Evolutionary conservation across 2,888 invertebrate genomes (phyloP).

Genomic region (Drosophila anceps): DNA sequence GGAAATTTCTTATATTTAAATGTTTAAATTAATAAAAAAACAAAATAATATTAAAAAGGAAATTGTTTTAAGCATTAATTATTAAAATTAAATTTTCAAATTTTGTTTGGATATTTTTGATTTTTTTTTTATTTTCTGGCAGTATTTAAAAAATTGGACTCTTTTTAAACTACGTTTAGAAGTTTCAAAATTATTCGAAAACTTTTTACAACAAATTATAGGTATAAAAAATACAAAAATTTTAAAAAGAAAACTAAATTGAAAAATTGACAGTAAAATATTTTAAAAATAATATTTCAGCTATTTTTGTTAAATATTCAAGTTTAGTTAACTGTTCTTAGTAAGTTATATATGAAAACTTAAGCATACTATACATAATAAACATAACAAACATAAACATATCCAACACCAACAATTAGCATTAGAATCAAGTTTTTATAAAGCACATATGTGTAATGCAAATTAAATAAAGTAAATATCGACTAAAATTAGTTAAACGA

Average conservation of each 20-base stretch:
- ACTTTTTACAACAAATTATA: too few species aligned
- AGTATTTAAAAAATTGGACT: too few species aligned
- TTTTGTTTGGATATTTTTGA: neutral
- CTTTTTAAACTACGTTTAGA: neutral
- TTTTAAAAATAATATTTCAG: neutral
- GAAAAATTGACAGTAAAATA: neutral
- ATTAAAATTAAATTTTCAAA: neutral
- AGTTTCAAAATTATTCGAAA: neutral
- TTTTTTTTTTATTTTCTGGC: too few species aligned
- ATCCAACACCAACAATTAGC: conserved; percentile 1
- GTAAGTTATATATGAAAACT: neutral
- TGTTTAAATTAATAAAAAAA: neutral
- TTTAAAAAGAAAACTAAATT: neutral
- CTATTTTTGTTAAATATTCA: neutral
- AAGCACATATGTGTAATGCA: neutral
- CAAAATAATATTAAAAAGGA: neutral
- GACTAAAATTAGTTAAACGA: conserved; percentile 6
- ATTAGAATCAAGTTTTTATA: neutral
- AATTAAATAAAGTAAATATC: conserved; percentile 8
- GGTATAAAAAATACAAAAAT: too few species aligned
- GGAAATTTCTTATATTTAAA: neutral
- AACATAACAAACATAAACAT: neutral
- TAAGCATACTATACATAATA: neutral
- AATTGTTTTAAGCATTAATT: too few species aligned
- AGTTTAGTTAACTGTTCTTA: neutral